Percentiles rank a stretch among this genome's conserved stretches.
Evolutionary conservation across 1,140 invertebrate species (phyloP).

Genomic region (Bombus vancouverensis): DNA sequence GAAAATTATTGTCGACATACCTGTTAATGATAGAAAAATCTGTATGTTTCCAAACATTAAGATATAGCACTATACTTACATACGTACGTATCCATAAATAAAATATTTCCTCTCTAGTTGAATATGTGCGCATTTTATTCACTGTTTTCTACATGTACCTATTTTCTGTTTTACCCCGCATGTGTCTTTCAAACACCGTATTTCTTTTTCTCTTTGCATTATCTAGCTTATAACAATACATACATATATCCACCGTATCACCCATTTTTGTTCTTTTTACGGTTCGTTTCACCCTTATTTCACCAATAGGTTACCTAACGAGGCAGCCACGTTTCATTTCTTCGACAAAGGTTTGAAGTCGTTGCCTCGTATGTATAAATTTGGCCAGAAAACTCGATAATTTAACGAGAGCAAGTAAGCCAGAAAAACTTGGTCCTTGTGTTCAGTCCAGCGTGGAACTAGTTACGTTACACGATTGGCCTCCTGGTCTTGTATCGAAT

Average conservation of each 20-base stretch:
- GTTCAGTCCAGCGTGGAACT: conserved; percentile 58
- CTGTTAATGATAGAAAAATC: no score
- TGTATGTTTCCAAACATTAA: no score
- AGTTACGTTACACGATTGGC: conserved; percentile 63
- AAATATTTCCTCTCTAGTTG: no score
- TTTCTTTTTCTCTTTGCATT: background rate
- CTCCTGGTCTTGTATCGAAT: conserved; percentile 60
- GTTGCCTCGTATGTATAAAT: conserved; percentile 37
- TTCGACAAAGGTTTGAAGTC: conserved; percentile 42
- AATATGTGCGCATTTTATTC: no score
- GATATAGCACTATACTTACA: no score
- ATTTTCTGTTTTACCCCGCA: no score
- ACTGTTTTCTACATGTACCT: no score
- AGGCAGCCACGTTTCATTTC: conserved; percentile 29
- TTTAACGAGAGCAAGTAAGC: conserved; percentile 47
- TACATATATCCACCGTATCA: background rate
- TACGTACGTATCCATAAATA: no score
- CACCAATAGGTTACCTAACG: background rate
- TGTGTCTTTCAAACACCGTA: no score
- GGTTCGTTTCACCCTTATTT: conserved; percentile 6
- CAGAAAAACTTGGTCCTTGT: conserved; percentile 60
- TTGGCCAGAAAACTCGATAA: conserved; percentile 59
- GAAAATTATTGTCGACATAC: no score
- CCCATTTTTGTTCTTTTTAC: background rate
- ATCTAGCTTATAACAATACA: background rate